phyloP scores from a whole-genome alignment of 2,797 vertebrate species.

The Lerista edwardsae region DNA sequence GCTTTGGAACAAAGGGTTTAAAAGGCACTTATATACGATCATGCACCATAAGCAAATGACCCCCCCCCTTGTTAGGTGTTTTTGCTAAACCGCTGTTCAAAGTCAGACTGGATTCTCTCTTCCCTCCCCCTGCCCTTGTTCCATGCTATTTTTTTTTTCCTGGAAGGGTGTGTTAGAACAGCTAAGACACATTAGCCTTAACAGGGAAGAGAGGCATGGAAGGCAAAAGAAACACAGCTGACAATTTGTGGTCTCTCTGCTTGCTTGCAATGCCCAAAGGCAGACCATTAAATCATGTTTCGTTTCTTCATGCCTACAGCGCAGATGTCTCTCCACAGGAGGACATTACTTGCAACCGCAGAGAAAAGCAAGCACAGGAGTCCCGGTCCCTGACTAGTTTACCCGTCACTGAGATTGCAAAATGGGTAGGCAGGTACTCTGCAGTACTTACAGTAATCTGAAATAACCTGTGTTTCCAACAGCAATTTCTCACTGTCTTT shows the following conservation, averaged over 20 bases:
- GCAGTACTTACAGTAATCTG: not conserved
- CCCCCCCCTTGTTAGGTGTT: no score
- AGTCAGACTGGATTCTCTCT: not conserved
- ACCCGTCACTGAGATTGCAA: no score
- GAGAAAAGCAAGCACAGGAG: not conserved
- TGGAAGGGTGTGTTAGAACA: no score
- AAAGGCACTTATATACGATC: not conserved
- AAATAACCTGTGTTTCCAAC: not conserved
- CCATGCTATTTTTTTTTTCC: no score
- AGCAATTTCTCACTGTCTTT: not conserved
- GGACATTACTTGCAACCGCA: not conserved
- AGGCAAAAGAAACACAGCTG: no score
- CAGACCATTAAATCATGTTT: no score
- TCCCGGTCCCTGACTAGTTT: not conserved
- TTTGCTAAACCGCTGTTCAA: not conserved
- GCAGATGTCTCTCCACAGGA: not conserved
- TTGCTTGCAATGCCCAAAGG: no score
- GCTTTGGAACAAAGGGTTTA: not conserved
- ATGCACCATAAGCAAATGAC: not conserved
- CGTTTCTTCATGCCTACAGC: not conserved
- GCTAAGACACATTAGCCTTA: no score
- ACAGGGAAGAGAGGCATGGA: no score
- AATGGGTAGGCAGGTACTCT: not conserved
- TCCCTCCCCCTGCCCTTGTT: not conserved
- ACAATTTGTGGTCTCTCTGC: no score